phyloP scores from a whole-genome alignment of 2,888 invertebrate species.

The Brenthis daphne region DNA sequence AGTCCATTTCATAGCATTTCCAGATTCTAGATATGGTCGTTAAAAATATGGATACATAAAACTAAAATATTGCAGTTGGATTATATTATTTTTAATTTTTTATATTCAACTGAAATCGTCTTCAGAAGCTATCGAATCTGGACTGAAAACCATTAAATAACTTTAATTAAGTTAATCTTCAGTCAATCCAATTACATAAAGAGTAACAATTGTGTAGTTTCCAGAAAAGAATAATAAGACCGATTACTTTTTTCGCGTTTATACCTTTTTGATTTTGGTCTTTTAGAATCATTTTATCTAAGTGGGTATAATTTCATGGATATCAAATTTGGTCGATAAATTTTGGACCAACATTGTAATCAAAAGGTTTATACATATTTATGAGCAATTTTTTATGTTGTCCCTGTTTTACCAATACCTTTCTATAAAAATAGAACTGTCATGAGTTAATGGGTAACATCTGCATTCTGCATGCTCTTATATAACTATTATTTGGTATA shows the following conservation, averaged over 20 bases:
- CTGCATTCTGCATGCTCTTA: not conserved
- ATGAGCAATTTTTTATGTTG: slow-evolving; percentile 45
- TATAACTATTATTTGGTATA: not conserved
- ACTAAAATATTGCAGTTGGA: no score
- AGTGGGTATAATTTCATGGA: slow-evolving; percentile 51
- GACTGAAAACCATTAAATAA: slow-evolving; percentile 4
- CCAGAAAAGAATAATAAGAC: slow-evolving; percentile 21
- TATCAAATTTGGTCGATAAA: slow-evolving; percentile 55
- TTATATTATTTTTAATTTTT: no score
- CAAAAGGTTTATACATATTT: slow-evolving; percentile 49
- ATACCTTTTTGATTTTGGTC: slow-evolving; percentile 48
- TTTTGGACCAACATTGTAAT: slow-evolving; percentile 52
- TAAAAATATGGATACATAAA: no score
- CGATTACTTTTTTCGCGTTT: slow-evolving; percentile 40
- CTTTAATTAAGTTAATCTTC: not conserved
- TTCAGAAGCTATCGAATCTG: not conserved
- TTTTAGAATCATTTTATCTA: slow-evolving; percentile 48
- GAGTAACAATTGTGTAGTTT: slow-evolving; percentile 13
- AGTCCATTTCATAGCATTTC: no score
- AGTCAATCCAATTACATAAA: not conserved
- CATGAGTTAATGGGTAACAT: not conserved
- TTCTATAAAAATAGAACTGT: slow-evolving; percentile 24
- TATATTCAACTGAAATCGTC: no score
- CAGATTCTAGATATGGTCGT: no score
- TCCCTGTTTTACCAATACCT: slow-evolving; percentile 36